Base-by-base conservation (phyloP, 2,113 vertebrate species). In the Chrysemys picta region DNA sequence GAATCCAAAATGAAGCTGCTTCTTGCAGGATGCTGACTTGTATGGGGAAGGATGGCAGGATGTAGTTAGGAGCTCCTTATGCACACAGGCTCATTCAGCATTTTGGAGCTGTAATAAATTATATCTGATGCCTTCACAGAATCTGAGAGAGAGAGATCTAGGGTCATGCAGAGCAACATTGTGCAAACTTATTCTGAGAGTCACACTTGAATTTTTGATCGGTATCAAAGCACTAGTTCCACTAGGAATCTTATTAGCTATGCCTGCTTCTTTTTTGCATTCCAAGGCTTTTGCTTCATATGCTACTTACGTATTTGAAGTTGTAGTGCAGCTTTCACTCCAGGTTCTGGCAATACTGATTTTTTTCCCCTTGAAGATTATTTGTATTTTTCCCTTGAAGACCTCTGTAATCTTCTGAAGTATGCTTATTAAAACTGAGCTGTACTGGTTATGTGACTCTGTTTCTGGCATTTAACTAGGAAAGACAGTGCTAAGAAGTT, bases 21-120 rank as follows among this genome's bases (percentile, higher is more conserved):
- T 91, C 72, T 86, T 86, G 83, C 87, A 84, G 56, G 87, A 65
- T 72, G 91, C 85, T 94, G 90, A 80, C 59, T 81, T 94, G 97
- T 94, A 96, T 96, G 96, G 35, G 27, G 54, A 49, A 88, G 87
- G 65, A 54, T 80, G 76, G 81, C 65, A 16, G 29, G 83, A 12
- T 13, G 84, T 78, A 62, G 53, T 21, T 85, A 29, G 56, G 80
- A 88, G 85, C 80, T 96, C 47, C 89, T 95, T 57, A 45, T 0
- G 0, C 0, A 2, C 31, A 38, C 0, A 0, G 45, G 82, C 35
- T 79, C 45, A 10, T 91, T 94, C 86, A 92, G 93, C 87, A 92
- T 76, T 53, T 54, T 47, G 25, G 10, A 29, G 35, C n/a, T 78
- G 53, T 79, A 57, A 57, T 79, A 87, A 47, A 56, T 87, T 75